Conservation (phyloP, 2,113 vertebrate species). For the Alexandromys fortis region DNA sequence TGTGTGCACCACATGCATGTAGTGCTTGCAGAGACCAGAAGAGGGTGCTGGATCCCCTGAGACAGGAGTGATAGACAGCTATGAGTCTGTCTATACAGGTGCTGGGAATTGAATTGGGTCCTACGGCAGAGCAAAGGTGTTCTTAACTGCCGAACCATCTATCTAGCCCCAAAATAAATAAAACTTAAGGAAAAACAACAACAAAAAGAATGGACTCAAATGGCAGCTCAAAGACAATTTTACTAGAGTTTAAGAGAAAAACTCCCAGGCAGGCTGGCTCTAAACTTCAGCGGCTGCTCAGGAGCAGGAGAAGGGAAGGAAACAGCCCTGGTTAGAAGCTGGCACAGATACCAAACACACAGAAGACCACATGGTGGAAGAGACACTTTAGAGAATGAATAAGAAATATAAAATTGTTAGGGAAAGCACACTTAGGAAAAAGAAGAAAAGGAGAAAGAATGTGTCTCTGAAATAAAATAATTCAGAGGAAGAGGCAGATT, state of each 20-base stretch:
- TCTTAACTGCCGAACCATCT: background rate
- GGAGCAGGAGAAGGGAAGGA: background rate
- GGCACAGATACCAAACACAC: background rate
- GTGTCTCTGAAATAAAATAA: background rate
- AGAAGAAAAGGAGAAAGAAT: background rate
- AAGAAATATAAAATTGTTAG: background rate
- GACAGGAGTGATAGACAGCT: background rate
- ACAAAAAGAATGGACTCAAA: background rate
- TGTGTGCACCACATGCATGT: background rate
- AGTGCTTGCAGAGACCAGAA: background rate
- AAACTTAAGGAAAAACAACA: too few species aligned
- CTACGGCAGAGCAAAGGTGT: background rate
- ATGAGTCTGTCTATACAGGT: too few species aligned
- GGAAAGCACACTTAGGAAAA: background rate
- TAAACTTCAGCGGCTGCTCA: background rate
- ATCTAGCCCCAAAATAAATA: background rate
- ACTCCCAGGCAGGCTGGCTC: background rate
- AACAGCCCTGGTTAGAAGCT: background rate
- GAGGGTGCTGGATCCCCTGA: background rate
- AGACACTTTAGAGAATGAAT: background rate
- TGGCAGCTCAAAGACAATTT: background rate
- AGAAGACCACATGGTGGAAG: background rate
- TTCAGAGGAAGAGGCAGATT: background rate
- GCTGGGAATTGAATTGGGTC: background rate
- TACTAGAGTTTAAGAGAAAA: background rate